phyloP scores from a whole-genome alignment of 2,888 invertebrate genomes.

The Coenonympha glycerion region DNA sequence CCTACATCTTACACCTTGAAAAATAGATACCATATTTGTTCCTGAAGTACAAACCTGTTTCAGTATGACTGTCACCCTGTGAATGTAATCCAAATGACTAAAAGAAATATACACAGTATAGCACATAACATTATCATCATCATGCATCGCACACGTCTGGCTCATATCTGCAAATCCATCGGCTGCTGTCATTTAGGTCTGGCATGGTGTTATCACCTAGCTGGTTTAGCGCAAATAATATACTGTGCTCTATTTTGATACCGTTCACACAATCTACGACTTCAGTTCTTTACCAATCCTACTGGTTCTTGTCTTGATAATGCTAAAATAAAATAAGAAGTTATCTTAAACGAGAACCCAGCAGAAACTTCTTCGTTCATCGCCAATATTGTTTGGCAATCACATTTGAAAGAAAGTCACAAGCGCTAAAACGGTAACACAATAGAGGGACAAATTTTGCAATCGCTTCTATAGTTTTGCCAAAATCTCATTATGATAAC shows the following conservation, averaged over 20 bases:
- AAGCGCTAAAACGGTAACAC: conserved; percentile 48
- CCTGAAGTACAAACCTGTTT: conserved; percentile 14
- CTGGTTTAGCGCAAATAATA: conserved; percentile 60
- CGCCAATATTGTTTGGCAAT: background rate
- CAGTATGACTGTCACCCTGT: conserved; percentile 7
- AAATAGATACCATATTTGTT: conserved; percentile 9
- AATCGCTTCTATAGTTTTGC: conserved; percentile 65
- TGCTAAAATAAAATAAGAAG: background rate
- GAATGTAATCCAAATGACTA: conserved; percentile 20
- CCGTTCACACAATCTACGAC: conserved; percentile 30
- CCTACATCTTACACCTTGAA: conserved; percentile 7
- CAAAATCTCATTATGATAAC: conserved; percentile 63
- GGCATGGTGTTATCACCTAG: conserved; percentile 71
- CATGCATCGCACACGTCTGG: conserved; percentile 72
- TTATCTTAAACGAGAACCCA: too few species aligned
- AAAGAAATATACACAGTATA: conserved; percentile 56
- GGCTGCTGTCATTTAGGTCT: conserved; percentile 65
- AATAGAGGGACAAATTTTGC: conserved; percentile 55
- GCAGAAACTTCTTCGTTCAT: background rate
- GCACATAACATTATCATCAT: conserved; percentile 65
- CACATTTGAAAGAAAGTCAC: background rate
- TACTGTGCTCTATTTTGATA: conserved; percentile 57
- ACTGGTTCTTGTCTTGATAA: background rate
- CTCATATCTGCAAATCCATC: conserved; percentile 59
- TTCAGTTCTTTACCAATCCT: background rate